Percentiles rank a stretch among this genome's conserved stretches.
Conservation (phyloP, 2,113 vertebrate genomes). For the Corydoras maculifer region DNA sequence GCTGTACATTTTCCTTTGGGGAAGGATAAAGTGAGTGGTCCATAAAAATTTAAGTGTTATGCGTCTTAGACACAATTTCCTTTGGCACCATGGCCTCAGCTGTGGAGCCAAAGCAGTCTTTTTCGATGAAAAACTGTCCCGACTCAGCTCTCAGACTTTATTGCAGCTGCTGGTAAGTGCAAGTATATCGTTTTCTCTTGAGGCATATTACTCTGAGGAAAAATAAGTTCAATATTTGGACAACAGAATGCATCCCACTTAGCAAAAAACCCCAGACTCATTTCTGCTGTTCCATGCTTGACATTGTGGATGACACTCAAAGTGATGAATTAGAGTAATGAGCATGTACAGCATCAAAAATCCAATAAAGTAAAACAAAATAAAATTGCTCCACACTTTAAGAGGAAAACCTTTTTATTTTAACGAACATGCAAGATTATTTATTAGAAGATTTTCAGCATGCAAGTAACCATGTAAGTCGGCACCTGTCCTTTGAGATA, state of each 20-base stretch:
- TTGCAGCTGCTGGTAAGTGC: slow-evolving; percentile 35
- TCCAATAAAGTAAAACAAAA: background rate
- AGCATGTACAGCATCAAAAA: background rate
- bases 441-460: too few relatives aligned
- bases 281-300: slow-evolving; percentile 4
- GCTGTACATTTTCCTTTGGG: background rate
- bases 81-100: slow-evolving; percentile 15
- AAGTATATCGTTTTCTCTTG: slow-evolving; percentile 19
- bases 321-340: background rate
- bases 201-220: slow-evolving; percentile 27
- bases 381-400: too few relatives aligned
- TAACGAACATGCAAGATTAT: too few relatives aligned
- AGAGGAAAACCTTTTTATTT: too few relatives aligned
- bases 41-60: slow-evolving; percentile 23
- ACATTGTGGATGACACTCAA: slow-evolving; percentile 8
- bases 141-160: slow-evolving; percentile 33
- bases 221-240: slow-evolving; percentile 22
- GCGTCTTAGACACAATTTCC: slow-evolving; percentile 27
- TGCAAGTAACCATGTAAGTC: background rate
- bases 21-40: background rate
- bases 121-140: slow-evolving; percentile 34
- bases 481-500: slow-evolving; percentile 31
- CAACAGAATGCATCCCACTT: slow-evolving; percentile 12
- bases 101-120: slow-evolving; percentile 20
- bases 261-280: background rate